Base-by-base conservation (phyloP, 1,140 invertebrate genomes). In the Grapholita molesta region DNA sequence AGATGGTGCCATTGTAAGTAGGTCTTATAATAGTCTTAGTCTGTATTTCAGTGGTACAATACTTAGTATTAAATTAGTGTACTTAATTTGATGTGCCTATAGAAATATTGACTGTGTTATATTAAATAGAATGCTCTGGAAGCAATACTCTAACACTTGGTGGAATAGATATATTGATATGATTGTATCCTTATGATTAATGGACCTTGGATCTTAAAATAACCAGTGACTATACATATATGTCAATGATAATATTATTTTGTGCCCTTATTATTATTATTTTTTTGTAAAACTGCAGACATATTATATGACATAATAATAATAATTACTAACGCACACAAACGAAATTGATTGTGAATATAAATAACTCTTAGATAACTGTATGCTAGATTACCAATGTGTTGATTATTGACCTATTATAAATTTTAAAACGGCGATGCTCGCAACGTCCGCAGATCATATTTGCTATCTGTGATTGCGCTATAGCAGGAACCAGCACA, bases 1-100 rank as follows among this genome's bases (percentile, higher is more conserved):
- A 24, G n/a, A 2, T 33, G 33, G 67, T 69, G 67, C 67, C 67
- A 69, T 67, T 69, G 66, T 67, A 67, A 15, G 12, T 28, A 28
- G n/a, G n/a, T 15, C 30, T 2, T 25, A 9, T 61, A 61, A 25
- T 61, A 61, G 25, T 61, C 25, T 57, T 57, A 9, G 8, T 25
- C 24, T 61, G 24, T 28, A 12, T 57, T 24, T 57, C 3, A 30
- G 32, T 30, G 24, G 55, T 61, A 61, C 55, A 61, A 55, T 55
- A 55, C 12, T 18, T 25, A 61, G 28, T 61, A 32, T 30, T 61
- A 61, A 30, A 18, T 61, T 61, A 61, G 55, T 7, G 25, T 61
- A 61, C 55, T 61, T 61, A 61, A 61, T 38, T 38, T 61, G 55
- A 28, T n/a, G 55, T 15, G n/a, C 7, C n/a, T 28, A 61, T 57